Base-by-base conservation (phyloP, 2,113 vertebrate species). In the Gobio gobio region DNA sequence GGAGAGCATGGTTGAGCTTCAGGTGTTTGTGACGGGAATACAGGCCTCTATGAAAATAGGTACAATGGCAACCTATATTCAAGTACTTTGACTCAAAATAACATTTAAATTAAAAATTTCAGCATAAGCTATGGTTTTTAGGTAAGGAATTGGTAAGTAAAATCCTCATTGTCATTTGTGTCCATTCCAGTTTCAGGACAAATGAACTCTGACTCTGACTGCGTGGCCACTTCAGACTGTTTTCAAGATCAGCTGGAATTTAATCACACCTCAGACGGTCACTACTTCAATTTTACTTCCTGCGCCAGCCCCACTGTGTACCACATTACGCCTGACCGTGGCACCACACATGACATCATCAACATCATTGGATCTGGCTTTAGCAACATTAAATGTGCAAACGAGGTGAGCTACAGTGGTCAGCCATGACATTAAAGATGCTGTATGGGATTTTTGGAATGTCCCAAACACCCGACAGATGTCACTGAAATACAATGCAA, bases 281-380 rank as follows among this genome's bases (percentile, higher is more conserved):
- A 95, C 1, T 87, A 87, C 78, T 94, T 96, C 90, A 91, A 85
- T 75, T 83, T 94, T 89, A 91, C 93, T 1, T 9, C 58, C 73
- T 97, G 95, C 86, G 81, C 91, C 87, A 96, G 94, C 47, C 95
- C 96, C 4, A 88, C 70, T 1, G 93, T 97, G 82, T 56, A 40
- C 88, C 92, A 86, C 87, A 96, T 97, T 87, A 92, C 89, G 16
- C 96, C 96, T 54, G 91, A 93, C 40, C 80, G 90, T 3, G 96
- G 95, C 13, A 94, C 95, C 1, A 85, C 91, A 61, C 91, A 95
- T 88, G 91, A 95, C 83, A 29, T 90, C 70, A 92, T 97, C 92
- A 93, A 88, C 63, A 94, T 97, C 82, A 89, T 88, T 29, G 96
- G 96, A 16, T 78, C 0, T 1, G 92, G 92, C 83, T 96, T 97